Percentiles rank a stretch among this genome's conserved stretches.
phyloP scores from a whole-genome alignment of 2,113 vertebrate species.

The Eulacestoma nigropectus region DNA sequence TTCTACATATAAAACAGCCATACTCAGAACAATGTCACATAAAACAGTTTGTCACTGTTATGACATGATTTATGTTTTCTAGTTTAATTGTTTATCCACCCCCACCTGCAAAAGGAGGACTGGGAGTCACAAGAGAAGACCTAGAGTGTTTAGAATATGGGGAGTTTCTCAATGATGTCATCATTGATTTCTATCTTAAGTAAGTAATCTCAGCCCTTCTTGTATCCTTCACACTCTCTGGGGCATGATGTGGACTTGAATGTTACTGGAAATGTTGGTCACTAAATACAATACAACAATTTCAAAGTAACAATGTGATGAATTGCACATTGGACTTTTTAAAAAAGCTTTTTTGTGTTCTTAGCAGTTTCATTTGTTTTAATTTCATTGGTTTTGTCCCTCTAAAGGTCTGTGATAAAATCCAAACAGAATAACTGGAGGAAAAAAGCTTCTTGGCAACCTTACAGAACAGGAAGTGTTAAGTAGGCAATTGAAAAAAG shows the following conservation, averaged over 20 bases:
- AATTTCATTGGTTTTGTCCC: not conserved
- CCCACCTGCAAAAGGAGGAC: constrained; percentile 89
- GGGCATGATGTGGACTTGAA: not conserved
- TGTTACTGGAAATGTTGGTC: not conserved
- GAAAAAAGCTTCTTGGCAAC: not conserved
- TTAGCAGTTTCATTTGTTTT: not conserved
- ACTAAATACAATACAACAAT: not conserved
- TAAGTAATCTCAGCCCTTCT: constrained; percentile 63
- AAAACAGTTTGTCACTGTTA: not conserved
- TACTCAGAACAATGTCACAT: not conserved
- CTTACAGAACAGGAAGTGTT: not conserved
- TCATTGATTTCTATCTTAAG: constrained; percentile 99
- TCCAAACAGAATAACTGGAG: not conserved
- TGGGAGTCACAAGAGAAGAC: constrained; percentile 93
- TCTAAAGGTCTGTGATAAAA: not conserved
- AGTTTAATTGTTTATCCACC: constrained; percentile 97
- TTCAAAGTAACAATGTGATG: not conserved
- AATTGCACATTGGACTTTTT: not conserved
- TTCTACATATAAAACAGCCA: not conserved
- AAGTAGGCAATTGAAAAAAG: not conserved
- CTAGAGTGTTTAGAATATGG: constrained; percentile 91
- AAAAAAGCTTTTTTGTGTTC: not conserved
- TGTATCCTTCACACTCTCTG: not conserved
- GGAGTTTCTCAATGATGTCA: constrained; percentile 98
- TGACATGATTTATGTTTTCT: constrained; percentile 2